phyloP scores from a whole-genome alignment of 2,888 invertebrate species.

The Volucella zonaria region DNA sequence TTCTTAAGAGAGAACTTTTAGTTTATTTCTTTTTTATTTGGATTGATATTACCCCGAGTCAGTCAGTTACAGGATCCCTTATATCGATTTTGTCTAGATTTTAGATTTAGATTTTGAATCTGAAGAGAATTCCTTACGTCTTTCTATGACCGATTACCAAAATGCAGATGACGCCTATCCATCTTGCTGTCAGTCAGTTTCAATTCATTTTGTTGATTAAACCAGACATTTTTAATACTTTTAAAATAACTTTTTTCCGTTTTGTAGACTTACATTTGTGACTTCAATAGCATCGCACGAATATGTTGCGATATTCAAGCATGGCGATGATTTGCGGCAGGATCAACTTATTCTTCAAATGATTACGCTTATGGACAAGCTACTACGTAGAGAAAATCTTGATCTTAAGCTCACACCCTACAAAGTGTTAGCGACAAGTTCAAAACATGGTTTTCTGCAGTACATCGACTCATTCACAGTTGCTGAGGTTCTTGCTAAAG shows the following conservation, averaged over 20 bases:
- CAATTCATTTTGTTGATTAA: too few relatives aligned
- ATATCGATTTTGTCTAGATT: too few relatives aligned
- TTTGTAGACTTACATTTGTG: slow-evolving; percentile 90
- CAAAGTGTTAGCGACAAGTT: slow-evolving; percentile 96
- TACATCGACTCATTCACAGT: slow-evolving; percentile 96
- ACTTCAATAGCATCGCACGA: slow-evolving; percentile 88
- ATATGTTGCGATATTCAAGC: slow-evolving; percentile 98
- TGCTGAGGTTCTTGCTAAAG: slow-evolving; percentile 93
- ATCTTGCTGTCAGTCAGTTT: too few relatives aligned
- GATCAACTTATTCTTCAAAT: slow-evolving; percentile 99
- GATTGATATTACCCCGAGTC: too few relatives aligned
- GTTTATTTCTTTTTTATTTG: too few relatives aligned
- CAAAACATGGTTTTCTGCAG: slow-evolving; percentile 97
- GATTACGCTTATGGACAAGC: slow-evolving; percentile 98
- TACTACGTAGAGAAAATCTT: slow-evolving; percentile 95
- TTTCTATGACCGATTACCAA: too few relatives aligned
- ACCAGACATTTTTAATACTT: too few relatives aligned
- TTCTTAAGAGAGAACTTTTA: too few relatives aligned
- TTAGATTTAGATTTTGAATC: too few relatives aligned
- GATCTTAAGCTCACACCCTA: slow-evolving; percentile 98
- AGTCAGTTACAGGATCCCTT: too few relatives aligned
- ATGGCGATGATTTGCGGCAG: slow-evolving; percentile 98
- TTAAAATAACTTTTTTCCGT: background rate
- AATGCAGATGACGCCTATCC: too few relatives aligned
- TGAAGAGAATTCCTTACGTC: too few relatives aligned